These are phyloP conservation scores for Timandra comae DNA, from an alignment of 2,888 invertebrate species.

Conservation along the genomic window DNA sequence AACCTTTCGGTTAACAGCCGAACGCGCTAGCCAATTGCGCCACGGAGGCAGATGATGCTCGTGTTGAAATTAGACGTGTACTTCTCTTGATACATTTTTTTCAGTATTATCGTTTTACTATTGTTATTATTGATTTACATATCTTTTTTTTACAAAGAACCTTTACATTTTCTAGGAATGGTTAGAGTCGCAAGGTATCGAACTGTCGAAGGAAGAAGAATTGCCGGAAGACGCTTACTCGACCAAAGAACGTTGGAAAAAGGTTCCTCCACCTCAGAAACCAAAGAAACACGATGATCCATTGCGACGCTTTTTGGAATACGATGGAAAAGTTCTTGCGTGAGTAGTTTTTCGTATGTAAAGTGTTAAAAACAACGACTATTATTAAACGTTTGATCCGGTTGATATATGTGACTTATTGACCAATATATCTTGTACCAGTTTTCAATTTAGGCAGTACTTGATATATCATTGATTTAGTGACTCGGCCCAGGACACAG, in stretches of 20 bases:
- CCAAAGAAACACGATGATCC: conserved; percentile 36
- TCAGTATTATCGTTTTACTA: too few species aligned
- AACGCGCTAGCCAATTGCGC: conserved; percentile 98
- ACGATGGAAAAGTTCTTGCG: conserved; percentile 87
- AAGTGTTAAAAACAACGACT: too few species aligned
- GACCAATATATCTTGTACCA: too few species aligned
- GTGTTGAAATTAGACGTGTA: conserved; percentile 28
- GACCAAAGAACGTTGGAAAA: conserved; percentile 63
- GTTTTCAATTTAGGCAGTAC: too few species aligned
- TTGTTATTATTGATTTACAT: too few species aligned
- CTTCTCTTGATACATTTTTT: too few species aligned
- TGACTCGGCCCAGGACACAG: too few species aligned
- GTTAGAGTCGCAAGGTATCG: conserved; percentile 88
- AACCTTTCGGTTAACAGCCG: conserved; percentile 99
- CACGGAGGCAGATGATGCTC: conserved; percentile 79
- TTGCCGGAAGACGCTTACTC: conserved; percentile 84
- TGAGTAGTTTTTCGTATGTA: too few species aligned
- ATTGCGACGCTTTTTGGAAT: conserved; percentile 83
- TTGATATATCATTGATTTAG: too few species aligned
- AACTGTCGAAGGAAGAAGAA: conserved; percentile 81
- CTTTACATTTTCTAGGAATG: conserved; percentile 78
- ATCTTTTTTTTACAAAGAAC: too few species aligned
- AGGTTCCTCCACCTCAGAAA: conserved; percentile 41
- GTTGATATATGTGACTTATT: too few species aligned
- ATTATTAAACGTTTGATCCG: too few species aligned